Evolutionary conservation across 2,888 invertebrate species (phyloP), one percentile per base, ranked within the genome.

Genomic region (Dasypogon diadema): DNA sequence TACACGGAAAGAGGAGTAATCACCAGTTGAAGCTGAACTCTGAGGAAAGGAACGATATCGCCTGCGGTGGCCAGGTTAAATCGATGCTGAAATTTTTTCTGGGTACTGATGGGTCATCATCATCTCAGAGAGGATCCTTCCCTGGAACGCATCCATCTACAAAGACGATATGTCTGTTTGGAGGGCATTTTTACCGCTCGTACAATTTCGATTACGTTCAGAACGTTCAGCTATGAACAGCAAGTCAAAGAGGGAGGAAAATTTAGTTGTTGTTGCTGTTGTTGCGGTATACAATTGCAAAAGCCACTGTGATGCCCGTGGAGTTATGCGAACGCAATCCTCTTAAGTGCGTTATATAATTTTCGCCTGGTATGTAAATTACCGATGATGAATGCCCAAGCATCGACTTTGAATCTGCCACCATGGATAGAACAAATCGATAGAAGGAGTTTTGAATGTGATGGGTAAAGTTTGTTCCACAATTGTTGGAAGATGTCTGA

Each of bases 361-460:
- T 73, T 73, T 73, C 73, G 73, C 56, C 73, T 21, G 73, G 73
- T 56, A 73, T 73, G 73, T 56, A 73, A 73, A 73, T 73, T 73
- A 73, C 56, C 73, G 14, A 8, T 54, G 70, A 70, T 70, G 70
- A 54, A 30, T 73, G 56, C 30, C 51, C n/a, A 16, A 3, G 30
- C 54, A 46, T 30, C 14, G n/a, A 70, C 48, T 21, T 34, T 54
- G 12, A 70, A 30, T 65, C 65, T 48, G n/a, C 48, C 51, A 51
- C 16, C 51, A 46, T 21, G 14, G 48, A 65, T 46, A 46, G 65
- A 30, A 51, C 24, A 24, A 46, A 65, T 65, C 46, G 22, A 65
- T 65, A 37, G 65, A 24, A 42, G 14, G n/a, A n/a, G n/a, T n/a
- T n/a, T 21, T 21, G 18, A 24, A n/a, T 65, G 65, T 46, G 46